Conservation (phyloP, 92 coral and sea anemone genomes). For the Paragorgia papillata region DNA sequence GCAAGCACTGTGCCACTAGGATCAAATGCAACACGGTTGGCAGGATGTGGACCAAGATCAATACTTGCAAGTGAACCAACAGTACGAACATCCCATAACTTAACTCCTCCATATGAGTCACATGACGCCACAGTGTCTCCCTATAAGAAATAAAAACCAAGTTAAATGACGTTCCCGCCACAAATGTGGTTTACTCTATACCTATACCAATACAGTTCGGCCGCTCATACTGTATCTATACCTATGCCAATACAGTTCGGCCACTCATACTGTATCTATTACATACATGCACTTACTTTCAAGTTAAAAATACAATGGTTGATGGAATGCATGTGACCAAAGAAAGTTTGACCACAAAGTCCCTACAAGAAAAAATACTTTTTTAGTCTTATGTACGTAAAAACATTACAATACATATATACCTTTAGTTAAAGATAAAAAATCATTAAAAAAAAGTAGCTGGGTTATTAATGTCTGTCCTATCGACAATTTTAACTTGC, state of each 20-base stretch:
- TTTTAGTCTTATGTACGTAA: neutral
- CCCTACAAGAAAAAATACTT: slow-evolving; percentile 58
- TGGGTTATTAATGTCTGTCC: no score
- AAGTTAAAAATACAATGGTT: slow-evolving; percentile 88
- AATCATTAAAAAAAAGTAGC: no score
- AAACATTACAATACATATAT: no score
- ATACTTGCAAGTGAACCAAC: slow-evolving; percentile 89
- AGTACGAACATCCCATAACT: slow-evolving; percentile 98
- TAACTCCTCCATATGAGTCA: slow-evolving; percentile 92
- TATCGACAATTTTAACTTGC: no score
- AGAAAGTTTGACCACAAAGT: slow-evolving; percentile 96
- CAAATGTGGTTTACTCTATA: no score
- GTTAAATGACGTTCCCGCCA: no score
- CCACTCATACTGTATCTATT: no score
- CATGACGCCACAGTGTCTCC: slow-evolving; percentile 98
- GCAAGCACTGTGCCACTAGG: slow-evolving; percentile 96
- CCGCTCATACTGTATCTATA: no score
- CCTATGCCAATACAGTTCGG: no score
- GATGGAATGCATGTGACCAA: slow-evolving; percentile 98
- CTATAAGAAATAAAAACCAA: slow-evolving; percentile 39
- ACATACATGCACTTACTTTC: slow-evolving; percentile 66
- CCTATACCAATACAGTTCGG: no score
- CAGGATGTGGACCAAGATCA: slow-evolving; percentile 98
- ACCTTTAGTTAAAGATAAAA: no score
- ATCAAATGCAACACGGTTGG: slow-evolving; percentile 96